These are phyloP conservation scores for Atherinomorus stipes DNA, from an alignment of 2,113 vertebrate species.

Conservation along the genomic window DNA sequence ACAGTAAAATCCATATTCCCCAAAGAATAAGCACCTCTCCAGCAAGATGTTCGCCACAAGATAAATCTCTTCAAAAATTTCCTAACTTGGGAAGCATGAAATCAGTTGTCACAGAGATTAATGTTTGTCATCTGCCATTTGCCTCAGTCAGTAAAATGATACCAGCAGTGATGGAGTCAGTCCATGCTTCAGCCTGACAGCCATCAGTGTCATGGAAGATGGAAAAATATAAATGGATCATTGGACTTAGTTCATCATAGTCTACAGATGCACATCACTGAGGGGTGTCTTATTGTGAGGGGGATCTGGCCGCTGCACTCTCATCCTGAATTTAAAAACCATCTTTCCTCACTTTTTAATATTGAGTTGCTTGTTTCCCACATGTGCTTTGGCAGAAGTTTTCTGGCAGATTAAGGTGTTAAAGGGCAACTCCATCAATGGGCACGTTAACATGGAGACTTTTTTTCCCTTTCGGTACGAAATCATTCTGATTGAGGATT, in stretches of 20 bases:
- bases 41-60: no score
- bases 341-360: conserved; percentile 37
- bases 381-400: conserved; percentile 15
- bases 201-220: neutral
- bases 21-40: no score
- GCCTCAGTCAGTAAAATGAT: neutral
- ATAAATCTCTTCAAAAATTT: neutral
- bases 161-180: neutral
- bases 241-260: neutral
- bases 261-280: neutral
- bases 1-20: conserved; percentile 16
- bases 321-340: conserved; percentile 28
- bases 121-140: neutral
- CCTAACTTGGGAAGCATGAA: neutral
- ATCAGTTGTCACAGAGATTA: conserved; percentile 14
- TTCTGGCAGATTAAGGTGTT: neutral
- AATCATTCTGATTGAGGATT: no score
- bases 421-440: neutral
- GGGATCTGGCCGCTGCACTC: conserved; percentile 20
- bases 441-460: no score
- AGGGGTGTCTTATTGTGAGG: neutral
- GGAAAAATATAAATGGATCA: no score
- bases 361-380: conserved; percentile 31
- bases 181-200: neutral
- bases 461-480: no score